Conservation (phyloP, 2,797 vertebrate genomes). For the Phyllotis vaccarum region DNA sequence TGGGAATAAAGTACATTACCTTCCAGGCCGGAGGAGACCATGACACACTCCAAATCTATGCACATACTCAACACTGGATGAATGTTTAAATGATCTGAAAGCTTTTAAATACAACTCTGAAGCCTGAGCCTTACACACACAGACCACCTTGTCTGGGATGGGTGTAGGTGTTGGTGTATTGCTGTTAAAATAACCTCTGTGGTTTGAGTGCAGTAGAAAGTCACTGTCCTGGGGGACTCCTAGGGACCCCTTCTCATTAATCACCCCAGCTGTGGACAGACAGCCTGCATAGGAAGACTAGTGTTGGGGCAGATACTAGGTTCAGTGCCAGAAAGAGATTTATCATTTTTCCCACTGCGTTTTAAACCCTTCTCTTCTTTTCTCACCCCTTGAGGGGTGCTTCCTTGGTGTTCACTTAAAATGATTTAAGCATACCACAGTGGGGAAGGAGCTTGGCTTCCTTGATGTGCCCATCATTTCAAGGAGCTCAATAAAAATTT, state of each 20-base stretch:
- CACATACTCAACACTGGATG: too few species aligned
- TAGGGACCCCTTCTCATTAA: background rate
- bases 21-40: background rate
- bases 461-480: slow-evolving; percentile 74
- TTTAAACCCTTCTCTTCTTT: slow-evolving; percentile 72
- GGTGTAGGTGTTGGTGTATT: background rate
- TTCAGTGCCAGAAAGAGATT: background rate
- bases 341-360: slow-evolving; percentile 51
- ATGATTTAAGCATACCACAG: slow-evolving; percentile 62
- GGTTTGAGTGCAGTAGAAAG: background rate
- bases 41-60: background rate
- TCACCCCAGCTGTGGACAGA: background rate
- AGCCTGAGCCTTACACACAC: background rate
- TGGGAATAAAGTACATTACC: background rate
- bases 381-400: slow-evolving; percentile 54
- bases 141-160: background rate
- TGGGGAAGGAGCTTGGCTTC: slow-evolving; percentile 58
- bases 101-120: slow-evolving; percentile 9
- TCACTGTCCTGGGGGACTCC: background rate
- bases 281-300: background rate
- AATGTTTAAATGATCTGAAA: background rate
- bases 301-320: too few species aligned
- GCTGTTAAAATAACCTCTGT: background rate
- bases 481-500: slow-evolving; percentile 82
- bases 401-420: slow-evolving; percentile 71